Conservation (phyloP, 2,113 vertebrate species). For the Pseudonaja textilis region DNA sequence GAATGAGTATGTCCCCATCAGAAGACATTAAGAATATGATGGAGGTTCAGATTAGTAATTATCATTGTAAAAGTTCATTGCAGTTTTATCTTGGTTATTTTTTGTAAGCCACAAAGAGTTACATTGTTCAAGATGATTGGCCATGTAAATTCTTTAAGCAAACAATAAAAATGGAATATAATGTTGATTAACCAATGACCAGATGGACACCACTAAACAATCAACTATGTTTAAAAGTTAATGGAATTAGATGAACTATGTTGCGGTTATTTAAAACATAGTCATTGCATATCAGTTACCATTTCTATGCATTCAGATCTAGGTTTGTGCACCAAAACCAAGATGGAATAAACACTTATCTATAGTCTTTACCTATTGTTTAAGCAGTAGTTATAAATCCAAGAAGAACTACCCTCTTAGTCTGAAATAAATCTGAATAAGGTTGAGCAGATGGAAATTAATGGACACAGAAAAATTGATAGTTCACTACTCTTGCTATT, state of each 20-base stretch:
- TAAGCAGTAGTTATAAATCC: background rate
- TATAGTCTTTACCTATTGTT: background rate
- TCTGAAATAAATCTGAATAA: background rate
- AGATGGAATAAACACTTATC: background rate
- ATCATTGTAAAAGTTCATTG: background rate
- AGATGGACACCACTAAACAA: background rate
- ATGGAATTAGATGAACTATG: background rate
- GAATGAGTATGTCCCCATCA: background rate
- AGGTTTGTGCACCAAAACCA: background rate
- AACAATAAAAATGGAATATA: background rate
- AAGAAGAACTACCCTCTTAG: background rate
- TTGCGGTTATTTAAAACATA: background rate
- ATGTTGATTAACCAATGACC: background rate
- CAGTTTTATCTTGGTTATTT: background rate
- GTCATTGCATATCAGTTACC: background rate
- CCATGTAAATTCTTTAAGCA: background rate
- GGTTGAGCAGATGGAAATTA: background rate
- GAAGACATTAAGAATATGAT: background rate
- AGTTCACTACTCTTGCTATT: background rate
- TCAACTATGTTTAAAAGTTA: background rate
- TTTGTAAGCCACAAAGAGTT: background rate
- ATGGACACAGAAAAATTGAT: background rate
- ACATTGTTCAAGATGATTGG: background rate
- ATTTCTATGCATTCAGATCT: background rate
- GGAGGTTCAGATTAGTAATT: background rate